phyloP scores from a whole-genome alignment of 2,888 invertebrate genomes.

The Scaptomyza parva region DNA sequence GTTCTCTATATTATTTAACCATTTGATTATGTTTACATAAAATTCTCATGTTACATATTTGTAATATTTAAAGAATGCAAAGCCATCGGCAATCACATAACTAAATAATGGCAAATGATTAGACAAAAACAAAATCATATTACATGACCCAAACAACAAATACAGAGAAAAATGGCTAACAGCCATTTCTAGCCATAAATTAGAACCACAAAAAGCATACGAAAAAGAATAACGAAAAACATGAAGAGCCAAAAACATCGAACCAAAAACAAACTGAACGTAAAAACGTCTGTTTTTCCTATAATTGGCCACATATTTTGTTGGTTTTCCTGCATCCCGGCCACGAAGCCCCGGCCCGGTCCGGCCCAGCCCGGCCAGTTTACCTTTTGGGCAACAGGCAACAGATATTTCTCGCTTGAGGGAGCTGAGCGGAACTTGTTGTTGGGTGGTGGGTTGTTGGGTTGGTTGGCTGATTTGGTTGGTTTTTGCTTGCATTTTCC shows the following conservation, averaged over 20 bases:
- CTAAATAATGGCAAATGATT: constrained; percentile 68
- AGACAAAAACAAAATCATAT: constrained; percentile 38
- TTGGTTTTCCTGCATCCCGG: constrained; percentile 41
- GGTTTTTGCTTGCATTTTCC: constrained; percentile 44
- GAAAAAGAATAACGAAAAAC: constrained; percentile 8
- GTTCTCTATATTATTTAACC: neutral
- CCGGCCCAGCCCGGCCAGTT: too few species aligned
- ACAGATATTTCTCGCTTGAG: constrained; percentile 20
- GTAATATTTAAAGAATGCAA: constrained; percentile 29
- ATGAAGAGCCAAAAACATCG: constrained; percentile 14
- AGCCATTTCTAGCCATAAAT: constrained; percentile 66
- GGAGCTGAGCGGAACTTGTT: neutral
- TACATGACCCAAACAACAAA: neutral
- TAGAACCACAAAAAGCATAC: constrained; percentile 36
- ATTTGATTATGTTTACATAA: neutral
- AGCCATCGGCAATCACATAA: constrained; percentile 31
- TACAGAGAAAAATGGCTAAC: constrained; percentile 37
- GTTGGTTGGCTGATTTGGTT: constrained; percentile 15
- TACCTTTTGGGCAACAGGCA: constrained; percentile 26
- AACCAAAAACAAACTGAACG: constrained; percentile 54
- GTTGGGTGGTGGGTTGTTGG: neutral
- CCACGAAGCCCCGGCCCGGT: constrained; percentile 41
- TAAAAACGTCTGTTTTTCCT: constrained; percentile 77
- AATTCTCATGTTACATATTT: constrained; percentile 31
- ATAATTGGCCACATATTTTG: constrained; percentile 79